Percentiles rank a stretch among this genome's conserved stretches.
These are phyloP conservation scores for Parnassius smintheus DNA, from an alignment of 2,888 invertebrate species.

Conservation along the genomic window DNA sequence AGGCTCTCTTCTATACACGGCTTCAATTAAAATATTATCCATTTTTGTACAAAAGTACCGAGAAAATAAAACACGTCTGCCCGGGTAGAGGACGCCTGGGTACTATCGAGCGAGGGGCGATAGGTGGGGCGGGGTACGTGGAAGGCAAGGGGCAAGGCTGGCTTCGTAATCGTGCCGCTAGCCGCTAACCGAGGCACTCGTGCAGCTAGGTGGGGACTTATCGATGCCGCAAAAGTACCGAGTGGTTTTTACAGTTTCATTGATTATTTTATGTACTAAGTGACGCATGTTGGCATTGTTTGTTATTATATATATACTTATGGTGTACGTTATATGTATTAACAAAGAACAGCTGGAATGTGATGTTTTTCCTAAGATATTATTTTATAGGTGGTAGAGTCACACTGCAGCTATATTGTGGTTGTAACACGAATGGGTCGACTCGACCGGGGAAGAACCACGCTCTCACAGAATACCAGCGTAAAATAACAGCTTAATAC, in stretches of 20 bases:
- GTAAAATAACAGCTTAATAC: too few relatives aligned
- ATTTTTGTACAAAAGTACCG: conserved; percentile 6
- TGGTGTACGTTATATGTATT: too few relatives aligned
- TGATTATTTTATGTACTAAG: too few relatives aligned
- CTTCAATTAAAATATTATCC: conserved; percentile 22
- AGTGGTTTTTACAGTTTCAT: not conserved
- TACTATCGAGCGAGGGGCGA: conserved; percentile 26
- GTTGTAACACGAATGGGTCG: too few relatives aligned
- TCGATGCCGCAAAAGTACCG: not conserved
- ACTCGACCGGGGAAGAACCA: too few relatives aligned
- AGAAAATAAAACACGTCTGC: conserved; percentile 20
- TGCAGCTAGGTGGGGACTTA: conserved; percentile 1
- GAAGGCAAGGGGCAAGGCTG: not conserved
- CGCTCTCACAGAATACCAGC: too few relatives aligned
- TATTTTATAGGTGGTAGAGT: too few relatives aligned
- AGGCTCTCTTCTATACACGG: conserved; percentile 21
- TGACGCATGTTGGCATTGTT: too few relatives aligned
- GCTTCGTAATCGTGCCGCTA: conserved; percentile 17
- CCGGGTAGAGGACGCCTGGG: conserved; percentile 22
- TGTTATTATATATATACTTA: too few relatives aligned
- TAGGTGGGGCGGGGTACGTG: conserved; percentile 19
- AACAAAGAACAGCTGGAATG: too few relatives aligned
- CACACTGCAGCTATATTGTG: too few relatives aligned
- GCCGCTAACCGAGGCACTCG: conserved; percentile 20
- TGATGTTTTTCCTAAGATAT: too few relatives aligned